A percentile compares a stretch with the other conserved stretches of the same genome.
These are phyloP conservation scores for Adrianichthys oophorus DNA, from an alignment of 2,797 vertebrate species.

Conservation along the genomic window DNA sequence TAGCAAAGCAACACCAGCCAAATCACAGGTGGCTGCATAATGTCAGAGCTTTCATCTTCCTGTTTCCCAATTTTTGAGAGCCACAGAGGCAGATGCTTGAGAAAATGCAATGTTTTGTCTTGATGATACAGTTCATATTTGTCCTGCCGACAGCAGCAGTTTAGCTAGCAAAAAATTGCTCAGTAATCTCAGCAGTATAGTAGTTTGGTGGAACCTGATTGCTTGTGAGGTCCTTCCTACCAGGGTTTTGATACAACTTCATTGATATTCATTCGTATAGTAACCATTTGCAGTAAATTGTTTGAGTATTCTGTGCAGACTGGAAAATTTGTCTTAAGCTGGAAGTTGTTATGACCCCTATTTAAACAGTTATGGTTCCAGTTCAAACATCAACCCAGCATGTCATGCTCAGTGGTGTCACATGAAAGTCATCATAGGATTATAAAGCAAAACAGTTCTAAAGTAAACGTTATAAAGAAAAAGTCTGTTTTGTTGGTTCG, in stretches of 20 bases:
- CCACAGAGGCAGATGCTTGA: no score
- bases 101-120: no score
- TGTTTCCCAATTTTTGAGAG: not conserved
- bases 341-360: conserved; percentile 1
- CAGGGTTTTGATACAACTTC: no score
- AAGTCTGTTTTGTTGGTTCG: not conserved
- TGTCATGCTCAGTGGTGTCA: not conserved
- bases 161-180: conserved; percentile 37
- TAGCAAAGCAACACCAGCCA: conserved; percentile 28
- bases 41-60: conserved; percentile 5
- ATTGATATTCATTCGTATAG: no score
- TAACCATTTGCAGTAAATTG: not conserved
- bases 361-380: conserved; percentile 2
- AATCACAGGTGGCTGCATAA: conserved; percentile 10
- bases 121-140: conserved; percentile 23
- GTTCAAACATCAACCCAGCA: not conserved
- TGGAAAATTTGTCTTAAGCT: conserved; percentile 2
- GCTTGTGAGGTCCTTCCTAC: conserved; percentile 1
- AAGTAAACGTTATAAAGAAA: not conserved
- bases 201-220: conserved; percentile 27
- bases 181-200: conserved; percentile 28
- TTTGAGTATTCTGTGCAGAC: conserved; percentile 3
- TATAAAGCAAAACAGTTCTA: not conserved
- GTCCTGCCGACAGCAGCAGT: conserved; percentile 31
- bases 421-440: not conserved